Evolutionary conservation across 2,888 invertebrate genomes (phyloP).

Genomic region (Tachystola acroxantha): DNA sequence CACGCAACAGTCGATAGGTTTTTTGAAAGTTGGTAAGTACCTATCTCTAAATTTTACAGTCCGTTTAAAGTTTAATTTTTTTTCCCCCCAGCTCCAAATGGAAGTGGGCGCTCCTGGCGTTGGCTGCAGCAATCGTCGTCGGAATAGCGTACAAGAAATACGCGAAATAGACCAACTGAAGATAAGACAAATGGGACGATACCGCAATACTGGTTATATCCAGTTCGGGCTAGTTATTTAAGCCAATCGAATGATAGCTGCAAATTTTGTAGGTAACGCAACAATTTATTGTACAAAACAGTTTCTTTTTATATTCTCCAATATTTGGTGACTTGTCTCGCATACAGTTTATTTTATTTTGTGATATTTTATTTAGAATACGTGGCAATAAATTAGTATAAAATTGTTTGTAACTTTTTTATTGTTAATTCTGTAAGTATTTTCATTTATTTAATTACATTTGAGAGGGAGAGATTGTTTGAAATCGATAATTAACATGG

Average conservation of each 20-base stretch:
- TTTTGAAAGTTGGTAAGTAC: too few relatives aligned
- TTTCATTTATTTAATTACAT: too few relatives aligned
- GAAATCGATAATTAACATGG: too few relatives aligned
- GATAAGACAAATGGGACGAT: background rate
- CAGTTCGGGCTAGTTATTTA: background rate
- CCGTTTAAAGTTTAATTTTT: too few relatives aligned
- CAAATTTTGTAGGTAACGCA: background rate
- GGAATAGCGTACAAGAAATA: slow-evolving; percentile 43
- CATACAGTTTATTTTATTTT: background rate
- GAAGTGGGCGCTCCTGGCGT: slow-evolving; percentile 47
- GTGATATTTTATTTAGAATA: background rate
- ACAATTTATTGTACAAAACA: background rate
- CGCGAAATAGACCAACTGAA: background rate
- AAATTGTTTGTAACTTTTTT: too few relatives aligned
- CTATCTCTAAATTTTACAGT: too few relatives aligned
- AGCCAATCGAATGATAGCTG: background rate
- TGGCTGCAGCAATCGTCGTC: slow-evolving; percentile 43
- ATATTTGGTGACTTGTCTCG: background rate
- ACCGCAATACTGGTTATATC: background rate
- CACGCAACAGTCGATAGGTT: too few relatives aligned
- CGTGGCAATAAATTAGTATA: background rate
- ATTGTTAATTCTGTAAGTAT: too few relatives aligned
- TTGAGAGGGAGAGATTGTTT: too few relatives aligned
- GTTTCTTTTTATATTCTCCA: background rate
- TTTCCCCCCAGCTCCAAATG: slow-evolving; percentile 34